These are phyloP conservation scores for Gallinago stenura DNA, from an alignment of 2,797 vertebrate genomes.

Conservation along the genomic window DNA sequence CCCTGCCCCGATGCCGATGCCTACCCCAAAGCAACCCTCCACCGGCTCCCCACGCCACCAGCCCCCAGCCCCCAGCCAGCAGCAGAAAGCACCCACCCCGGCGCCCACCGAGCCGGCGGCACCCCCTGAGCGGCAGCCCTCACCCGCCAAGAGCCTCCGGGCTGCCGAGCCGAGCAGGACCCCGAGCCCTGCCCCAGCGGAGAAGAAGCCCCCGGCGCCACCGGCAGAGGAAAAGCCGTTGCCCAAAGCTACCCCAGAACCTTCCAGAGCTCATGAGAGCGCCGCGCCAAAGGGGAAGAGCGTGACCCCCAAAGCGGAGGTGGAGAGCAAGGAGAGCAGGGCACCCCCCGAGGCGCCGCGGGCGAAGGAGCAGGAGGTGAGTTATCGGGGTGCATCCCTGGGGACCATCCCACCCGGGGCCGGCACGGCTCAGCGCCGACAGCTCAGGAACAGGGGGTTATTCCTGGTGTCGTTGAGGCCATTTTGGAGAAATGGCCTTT, in stretches of 20 bases:
- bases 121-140: constrained; percentile 83
- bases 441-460: background rate
- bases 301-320: constrained; percentile 70
- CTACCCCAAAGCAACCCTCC: constrained; percentile 85
- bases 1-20: constrained; percentile 81
- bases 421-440: accelerated
- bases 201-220: constrained; percentile 64
- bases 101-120: background rate
- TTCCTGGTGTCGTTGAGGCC: accelerated
- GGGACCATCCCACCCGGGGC: background rate
- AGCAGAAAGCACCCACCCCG: constrained; percentile 76
- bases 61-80: constrained; percentile 77
- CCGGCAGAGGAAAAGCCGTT: constrained; percentile 64
- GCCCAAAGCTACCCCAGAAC: constrained; percentile 77
- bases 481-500: background rate
- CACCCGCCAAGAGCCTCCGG: constrained; percentile 84
- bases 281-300: constrained; percentile 61
- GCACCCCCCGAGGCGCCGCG: constrained; percentile 83
- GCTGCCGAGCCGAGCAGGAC: constrained; percentile 82
- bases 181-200: constrained; percentile 69
- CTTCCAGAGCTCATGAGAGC: constrained; percentile 78
- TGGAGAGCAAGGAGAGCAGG: constrained; percentile 77
- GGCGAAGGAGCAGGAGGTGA: constrained; percentile 92
- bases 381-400: constrained; percentile 3
- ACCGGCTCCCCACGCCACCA: constrained; percentile 82